A percentile compares a stretch with the other conserved stretches of the same genome.
These are phyloP conservation scores for Leuctra nigra DNA, from an alignment of 2,888 invertebrate species.

Conservation along the genomic window DNA sequence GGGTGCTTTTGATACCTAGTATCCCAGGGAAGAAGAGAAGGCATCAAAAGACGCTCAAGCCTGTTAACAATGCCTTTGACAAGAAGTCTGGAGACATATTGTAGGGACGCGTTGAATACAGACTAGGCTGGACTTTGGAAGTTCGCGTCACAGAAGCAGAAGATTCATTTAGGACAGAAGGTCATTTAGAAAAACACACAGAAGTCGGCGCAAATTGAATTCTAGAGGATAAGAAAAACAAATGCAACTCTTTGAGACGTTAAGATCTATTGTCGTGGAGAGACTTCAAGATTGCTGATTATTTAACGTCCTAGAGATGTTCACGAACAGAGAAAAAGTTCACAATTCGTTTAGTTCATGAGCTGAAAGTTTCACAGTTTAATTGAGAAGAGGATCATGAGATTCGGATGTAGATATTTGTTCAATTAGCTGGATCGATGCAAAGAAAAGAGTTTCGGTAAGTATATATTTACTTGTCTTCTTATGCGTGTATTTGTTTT, in stretches of 20 bases:
- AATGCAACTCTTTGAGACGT: neutral
- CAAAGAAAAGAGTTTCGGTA: no score
- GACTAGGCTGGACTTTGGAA: neutral
- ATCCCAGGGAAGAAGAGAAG: no score
- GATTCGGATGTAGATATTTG: no score
- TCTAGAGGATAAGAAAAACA: neutral
- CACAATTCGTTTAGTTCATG: no score
- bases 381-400: no score
- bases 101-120: neutral
- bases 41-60: neutral
- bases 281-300: neutral
- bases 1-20: neutral
- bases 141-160: neutral
- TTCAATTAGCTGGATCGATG: no score
- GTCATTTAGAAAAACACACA: slow-evolving; percentile 8
- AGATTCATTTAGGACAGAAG: neutral
- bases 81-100: neutral
- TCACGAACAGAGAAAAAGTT: neutral
- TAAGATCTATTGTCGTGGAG: no score
- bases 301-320: no score
- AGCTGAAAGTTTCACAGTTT: no score
- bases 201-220: slow-evolving; percentile 1
- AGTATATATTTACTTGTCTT: no score
- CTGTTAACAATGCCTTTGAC: neutral
- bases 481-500: no score